Conservation (phyloP, 2,888 invertebrate species). For the Sphaerophoria rueppellii region DNA sequence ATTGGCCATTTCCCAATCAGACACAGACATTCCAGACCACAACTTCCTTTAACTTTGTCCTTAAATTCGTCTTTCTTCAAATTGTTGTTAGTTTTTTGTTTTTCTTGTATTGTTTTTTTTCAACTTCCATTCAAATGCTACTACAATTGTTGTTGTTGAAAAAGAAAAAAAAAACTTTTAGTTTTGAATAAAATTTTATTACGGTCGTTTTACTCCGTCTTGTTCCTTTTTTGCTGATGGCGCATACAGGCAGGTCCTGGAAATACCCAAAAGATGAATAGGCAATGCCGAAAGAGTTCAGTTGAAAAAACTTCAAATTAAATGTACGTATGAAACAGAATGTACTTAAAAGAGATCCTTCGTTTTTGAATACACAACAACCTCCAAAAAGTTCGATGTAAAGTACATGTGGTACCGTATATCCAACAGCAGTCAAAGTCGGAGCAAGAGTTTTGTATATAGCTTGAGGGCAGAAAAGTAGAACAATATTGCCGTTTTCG, state of each 20-base stretch:
- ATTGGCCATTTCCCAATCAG: conserved; percentile 74
- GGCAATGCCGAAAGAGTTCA: conserved; percentile 41
- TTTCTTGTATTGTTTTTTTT: conserved; percentile 4
- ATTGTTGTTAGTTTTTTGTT: conserved; percentile 16
- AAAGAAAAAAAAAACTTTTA: conserved; percentile 46
- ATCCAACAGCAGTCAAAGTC: neutral
- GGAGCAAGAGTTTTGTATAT: neutral
- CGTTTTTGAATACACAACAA: neutral
- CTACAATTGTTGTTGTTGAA: conserved; percentile 33
- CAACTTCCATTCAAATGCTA: conserved; percentile 13
- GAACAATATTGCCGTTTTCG: conserved; percentile 43
- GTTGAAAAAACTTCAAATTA: conserved; percentile 49
- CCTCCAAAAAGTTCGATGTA: neutral
- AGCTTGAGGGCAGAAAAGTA: conserved; percentile 20
- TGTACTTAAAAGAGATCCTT: conserved; percentile 27
- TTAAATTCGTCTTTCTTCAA: conserved; percentile 19
- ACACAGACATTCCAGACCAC: conserved; percentile 69
- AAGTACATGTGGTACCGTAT: neutral
- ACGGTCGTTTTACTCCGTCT: conserved; percentile 40
- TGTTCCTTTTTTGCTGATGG: neutral
- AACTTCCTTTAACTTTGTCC: conserved; percentile 61
- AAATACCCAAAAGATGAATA: conserved; percentile 32
- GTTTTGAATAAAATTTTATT: conserved; percentile 65
- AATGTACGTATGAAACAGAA: conserved; percentile 3
- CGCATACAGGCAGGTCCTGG: neutral